A percentile compares a stretch with the other conserved stretches of the same genome.
Conservation (phyloP, 2,113 vertebrate species). For the Danionella cerebrum region DNA sequence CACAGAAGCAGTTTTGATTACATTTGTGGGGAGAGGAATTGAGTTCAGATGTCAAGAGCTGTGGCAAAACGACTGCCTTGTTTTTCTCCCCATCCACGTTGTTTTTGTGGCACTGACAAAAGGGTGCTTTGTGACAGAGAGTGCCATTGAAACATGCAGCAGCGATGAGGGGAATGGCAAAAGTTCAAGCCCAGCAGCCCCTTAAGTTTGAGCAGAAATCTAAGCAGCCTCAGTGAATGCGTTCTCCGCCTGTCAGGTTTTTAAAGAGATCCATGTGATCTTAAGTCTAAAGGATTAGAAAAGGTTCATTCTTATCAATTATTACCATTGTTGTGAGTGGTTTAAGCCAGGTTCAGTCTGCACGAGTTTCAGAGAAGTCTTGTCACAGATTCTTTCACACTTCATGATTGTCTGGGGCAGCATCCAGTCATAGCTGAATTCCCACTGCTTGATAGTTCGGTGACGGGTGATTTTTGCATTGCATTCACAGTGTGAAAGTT, state of each 20-base stretch:
- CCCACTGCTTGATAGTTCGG: too few species aligned
- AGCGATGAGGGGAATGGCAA: slow-evolving; percentile 25
- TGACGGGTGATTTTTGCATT: too few species aligned
- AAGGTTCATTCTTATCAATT: too few species aligned
- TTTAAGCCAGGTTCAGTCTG: too few species aligned
- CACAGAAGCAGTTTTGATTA: slow-evolving; percentile 24
- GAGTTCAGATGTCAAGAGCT: slow-evolving; percentile 41
- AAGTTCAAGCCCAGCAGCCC: slow-evolving; percentile 12
- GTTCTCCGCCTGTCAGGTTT: too few species aligned
- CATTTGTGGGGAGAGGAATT: slow-evolving; percentile 22
- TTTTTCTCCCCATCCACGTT: slow-evolving; percentile 24
- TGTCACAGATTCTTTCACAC: too few species aligned
- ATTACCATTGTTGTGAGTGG: too few species aligned
- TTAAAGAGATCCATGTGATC: background rate
- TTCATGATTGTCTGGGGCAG: too few species aligned
- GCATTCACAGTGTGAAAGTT: too few species aligned
- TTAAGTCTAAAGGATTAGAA: too few species aligned
- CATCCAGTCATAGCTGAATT: too few species aligned
- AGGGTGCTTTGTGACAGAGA: slow-evolving; percentile 23
- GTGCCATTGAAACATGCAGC: background rate
- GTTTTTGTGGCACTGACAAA: slow-evolving; percentile 33
- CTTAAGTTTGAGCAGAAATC: background rate
- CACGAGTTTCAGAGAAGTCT: too few species aligned
- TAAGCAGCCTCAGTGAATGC: background rate
- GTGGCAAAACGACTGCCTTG: slow-evolving; percentile 30